Base-by-base conservation (phyloP, 2,113 vertebrate genomes). In the Corythoichthys intestinalis region DNA sequence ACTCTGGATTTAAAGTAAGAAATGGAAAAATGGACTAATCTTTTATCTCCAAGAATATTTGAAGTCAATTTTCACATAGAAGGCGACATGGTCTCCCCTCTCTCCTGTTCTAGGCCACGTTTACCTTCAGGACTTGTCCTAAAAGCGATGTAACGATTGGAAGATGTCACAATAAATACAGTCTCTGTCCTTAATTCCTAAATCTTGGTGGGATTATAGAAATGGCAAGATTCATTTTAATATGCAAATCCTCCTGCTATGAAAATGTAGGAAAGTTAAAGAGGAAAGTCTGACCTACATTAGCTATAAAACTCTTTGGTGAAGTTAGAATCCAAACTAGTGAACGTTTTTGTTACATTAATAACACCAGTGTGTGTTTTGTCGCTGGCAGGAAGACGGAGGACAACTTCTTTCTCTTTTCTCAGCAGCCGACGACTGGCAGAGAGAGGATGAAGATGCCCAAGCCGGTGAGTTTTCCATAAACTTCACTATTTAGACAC, bases 381-480 rank as follows among this genome's bases (percentile, higher is more conserved):
- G 37, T 67, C 13, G 38, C 6, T 3, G 17, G 56, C 62, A 53
- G 73, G 68, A 81, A 86, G 70, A 87, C 86, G 66, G 77, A 88
- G 47, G 83, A 87, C 83, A 50, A 85, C 58, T 87, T 80, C 49
- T 84, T 83, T 79, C 63, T 60, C 64, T 73, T 85, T 85, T 41
- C 75, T 84, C 80, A 76, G 56, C 67, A 73, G 20, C 67, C 56
- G 69, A 79, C 70, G 60, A 68, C 66, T 46, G 71, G 72, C 35
- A 71, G 74, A 74, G 81, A 79, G 65, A 70, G 66, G 65, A 81
- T 78, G 63, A 88, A 80, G 85, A 90, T 88, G 88, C 88, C 88
- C 65, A 90, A 88, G 82, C 86, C 88, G 54, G 88, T 90, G 2
- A 78, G 88, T 79, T 59, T 1, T 61, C 37, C 11, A 1, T 44